Percentiles rank a stretch among this genome's conserved stretches.
Evolutionary conservation across 2,888 invertebrate genomes (phyloP).

Genomic region (Amblyjoppa proteus): DNA sequence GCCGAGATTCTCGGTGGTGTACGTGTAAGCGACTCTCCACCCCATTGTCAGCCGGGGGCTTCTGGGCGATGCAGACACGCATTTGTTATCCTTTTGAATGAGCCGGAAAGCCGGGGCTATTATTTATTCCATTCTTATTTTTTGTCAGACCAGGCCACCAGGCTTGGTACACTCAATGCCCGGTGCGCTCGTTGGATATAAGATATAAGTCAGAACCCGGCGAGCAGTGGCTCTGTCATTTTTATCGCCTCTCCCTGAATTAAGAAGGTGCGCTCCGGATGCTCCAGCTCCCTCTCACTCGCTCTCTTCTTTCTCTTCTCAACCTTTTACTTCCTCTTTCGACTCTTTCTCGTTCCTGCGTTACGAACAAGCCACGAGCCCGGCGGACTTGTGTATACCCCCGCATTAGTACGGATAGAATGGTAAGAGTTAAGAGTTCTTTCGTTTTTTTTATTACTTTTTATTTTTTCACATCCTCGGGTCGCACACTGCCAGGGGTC

Average conservation of each 20-base stretch:
- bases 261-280: conserved; percentile 82
- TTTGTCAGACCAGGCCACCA: conserved; percentile 79
- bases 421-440: conserved; percentile 47
- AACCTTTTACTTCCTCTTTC: conserved; percentile 61
- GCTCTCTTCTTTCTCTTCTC: conserved; percentile 54
- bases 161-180: conserved; percentile 63
- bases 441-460: not conserved
- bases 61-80: conserved; percentile 81
- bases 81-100: conserved; percentile 85
- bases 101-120: conserved; percentile 80
- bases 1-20: conserved; percentile 57
- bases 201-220: conserved; percentile 83
- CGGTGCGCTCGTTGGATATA: conserved; percentile 72
- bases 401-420: conserved; percentile 58
- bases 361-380: conserved; percentile 51
- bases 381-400: conserved; percentile 43
- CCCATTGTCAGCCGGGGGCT: conserved; percentile 78
- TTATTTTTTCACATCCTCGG: conserved; percentile 19
- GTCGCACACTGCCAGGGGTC: conserved; percentile 34
- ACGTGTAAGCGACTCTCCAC: conserved; percentile 82
- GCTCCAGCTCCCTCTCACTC: conserved; percentile 62
- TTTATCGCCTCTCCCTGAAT: conserved; percentile 84
- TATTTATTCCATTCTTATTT: conserved; percentile 85
- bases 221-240: conserved; percentile 84
- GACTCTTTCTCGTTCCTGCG: conserved; percentile 33